Conservation (phyloP, 2,113 vertebrate species). For the Antigone vipio region DNA sequence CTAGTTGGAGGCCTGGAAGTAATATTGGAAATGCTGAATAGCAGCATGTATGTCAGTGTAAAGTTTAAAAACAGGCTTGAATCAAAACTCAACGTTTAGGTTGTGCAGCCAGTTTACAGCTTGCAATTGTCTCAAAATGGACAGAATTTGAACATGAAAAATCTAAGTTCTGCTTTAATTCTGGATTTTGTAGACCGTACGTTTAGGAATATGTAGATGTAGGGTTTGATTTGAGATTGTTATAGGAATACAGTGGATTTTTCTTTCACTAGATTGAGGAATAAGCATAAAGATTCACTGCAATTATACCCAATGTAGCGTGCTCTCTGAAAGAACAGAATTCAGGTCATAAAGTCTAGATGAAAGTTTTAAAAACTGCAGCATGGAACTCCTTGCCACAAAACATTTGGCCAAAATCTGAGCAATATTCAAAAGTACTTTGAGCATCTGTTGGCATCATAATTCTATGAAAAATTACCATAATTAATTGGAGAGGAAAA, state of each 20-base stretch:
- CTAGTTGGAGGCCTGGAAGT: constrained; percentile 10
- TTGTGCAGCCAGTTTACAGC: neutral
- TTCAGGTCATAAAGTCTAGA: neutral
- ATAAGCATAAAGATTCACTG: neutral
- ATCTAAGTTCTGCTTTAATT: neutral
- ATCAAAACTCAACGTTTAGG: neutral
- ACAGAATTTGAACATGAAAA: neutral
- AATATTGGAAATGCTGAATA: constrained; percentile 22
- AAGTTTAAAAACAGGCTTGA: neutral
- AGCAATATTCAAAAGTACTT: neutral
- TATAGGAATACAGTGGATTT: neutral
- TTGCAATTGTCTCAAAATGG: neutral
- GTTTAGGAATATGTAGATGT: neutral
- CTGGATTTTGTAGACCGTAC: neutral
- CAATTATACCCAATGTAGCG: neutral
- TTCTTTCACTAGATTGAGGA: neutral
- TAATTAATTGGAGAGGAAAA: neutral
- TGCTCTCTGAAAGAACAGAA: neutral
- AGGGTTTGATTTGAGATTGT: neutral
- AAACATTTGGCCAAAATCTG: neutral
- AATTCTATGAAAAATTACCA: neutral
- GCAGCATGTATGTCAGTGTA: neutral
- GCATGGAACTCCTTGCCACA: neutral
- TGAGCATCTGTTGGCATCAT: neutral
- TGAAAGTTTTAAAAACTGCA: neutral